These are phyloP conservation scores for Endotricha flammealis DNA, from an alignment of 2,888 invertebrate genomes.

Conservation along the genomic window DNA sequence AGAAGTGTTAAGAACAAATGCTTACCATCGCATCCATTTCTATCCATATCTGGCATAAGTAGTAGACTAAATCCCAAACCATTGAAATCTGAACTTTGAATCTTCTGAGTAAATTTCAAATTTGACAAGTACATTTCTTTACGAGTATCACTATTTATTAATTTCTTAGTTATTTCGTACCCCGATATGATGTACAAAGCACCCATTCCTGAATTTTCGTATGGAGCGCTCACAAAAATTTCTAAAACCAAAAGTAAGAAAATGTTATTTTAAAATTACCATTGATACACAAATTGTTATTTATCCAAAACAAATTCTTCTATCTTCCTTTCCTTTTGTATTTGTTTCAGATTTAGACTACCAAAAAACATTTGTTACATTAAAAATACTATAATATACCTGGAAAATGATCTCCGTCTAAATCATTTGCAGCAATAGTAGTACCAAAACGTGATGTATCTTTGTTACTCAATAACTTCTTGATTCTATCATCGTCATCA, in stretches of 20 bases:
- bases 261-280: too few species aligned
- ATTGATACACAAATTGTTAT: too few species aligned
- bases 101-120: conserved; percentile 33
- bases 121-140: conserved; percentile 25
- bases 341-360: too few species aligned
- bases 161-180: conserved; percentile 27
- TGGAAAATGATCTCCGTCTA: conserved; percentile 42
- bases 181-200: conserved; percentile 53
- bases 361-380: too few species aligned
- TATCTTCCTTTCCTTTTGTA: too few species aligned
- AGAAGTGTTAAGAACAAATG: too few species aligned
- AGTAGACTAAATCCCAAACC: conserved; percentile 49
- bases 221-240: conserved; percentile 54
- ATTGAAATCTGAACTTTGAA: conserved; percentile 23
- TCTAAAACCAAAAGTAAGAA: conserved; percentile 36
- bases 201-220: conserved; percentile 39
- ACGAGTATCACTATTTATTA: conserved; percentile 13
- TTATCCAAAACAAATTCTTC: too few species aligned
- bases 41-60: conserved; percentile 37
- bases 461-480: conserved; percentile 25
- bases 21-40: conserved; percentile 46
- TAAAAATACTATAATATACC: too few species aligned
- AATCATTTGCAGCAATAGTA: conserved; percentile 35
- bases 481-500: conserved; percentile 15
- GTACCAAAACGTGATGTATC: conserved; percentile 40